Conservation (phyloP, 1,140 invertebrate genomes). For the Tetramorium parvispinum region DNA sequence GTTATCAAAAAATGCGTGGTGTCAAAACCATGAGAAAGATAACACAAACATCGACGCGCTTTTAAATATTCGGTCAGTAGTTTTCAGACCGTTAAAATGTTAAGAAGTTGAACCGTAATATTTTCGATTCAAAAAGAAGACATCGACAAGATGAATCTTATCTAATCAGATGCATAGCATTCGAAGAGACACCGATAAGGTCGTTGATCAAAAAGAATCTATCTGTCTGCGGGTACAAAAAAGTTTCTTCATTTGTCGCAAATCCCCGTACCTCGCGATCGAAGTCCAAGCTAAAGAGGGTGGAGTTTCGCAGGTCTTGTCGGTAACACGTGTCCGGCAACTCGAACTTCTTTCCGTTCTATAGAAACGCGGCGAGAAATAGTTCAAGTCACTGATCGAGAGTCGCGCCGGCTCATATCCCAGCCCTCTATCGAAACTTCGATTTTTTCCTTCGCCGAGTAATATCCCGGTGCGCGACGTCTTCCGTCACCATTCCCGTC, state of each 20-base stretch:
- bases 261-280: neutral
- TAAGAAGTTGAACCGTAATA: neutral
- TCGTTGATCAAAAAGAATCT: constrained; percentile 15
- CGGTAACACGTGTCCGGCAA: constrained; percentile 58
- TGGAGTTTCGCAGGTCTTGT: constrained; percentile 54
- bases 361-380: constrained; percentile 48
- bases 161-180: constrained; percentile 41
- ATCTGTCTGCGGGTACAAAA: constrained; percentile 49
- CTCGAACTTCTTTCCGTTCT: constrained; percentile 45
- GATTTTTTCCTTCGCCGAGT: constrained; percentile 50
- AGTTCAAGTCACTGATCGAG: constrained; percentile 46
- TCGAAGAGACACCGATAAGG: neutral
- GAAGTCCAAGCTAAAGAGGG: constrained; percentile 14
- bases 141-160: neutral
- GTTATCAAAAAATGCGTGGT: constrained; percentile 21
- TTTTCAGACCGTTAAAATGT: neutral
- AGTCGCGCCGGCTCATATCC: constrained; percentile 31
- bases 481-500: constrained; percentile 56
- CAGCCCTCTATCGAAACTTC: constrained; percentile 20
- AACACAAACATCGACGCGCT: neutral
- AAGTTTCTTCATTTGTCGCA: constrained; percentile 72
- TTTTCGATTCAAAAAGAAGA: neutral
- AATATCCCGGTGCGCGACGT: constrained; percentile 12
- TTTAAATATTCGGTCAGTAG: neutral
- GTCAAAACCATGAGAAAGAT: constrained; percentile 22